Conservation (phyloP, 2,888 invertebrate species). For the Tetanocera ferruginea region DNA sequence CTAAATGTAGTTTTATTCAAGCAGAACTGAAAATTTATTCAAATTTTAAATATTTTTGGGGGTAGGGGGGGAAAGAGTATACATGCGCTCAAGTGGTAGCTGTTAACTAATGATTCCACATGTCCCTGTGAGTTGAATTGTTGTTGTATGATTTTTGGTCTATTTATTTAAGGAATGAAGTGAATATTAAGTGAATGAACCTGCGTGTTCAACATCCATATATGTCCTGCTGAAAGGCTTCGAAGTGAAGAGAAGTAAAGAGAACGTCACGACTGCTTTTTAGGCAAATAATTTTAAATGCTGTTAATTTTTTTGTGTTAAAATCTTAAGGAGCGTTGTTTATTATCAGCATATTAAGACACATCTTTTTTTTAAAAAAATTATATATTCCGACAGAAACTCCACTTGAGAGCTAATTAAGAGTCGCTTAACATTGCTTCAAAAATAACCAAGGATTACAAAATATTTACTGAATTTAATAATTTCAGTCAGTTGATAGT, state of each 20-base stretch:
- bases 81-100: constrained; percentile 1
- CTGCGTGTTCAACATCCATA: neutral
- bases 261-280: neutral
- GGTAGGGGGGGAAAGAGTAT: neutral
- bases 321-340: no score
- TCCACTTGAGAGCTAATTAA: no score
- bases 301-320: constrained; percentile 10
- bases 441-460: no score
- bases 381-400: no score
- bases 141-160: neutral
- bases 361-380: no score
- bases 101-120: constrained; percentile 30
- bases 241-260: neutral
- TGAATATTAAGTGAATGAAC: constrained; percentile 6
- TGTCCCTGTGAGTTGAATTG: neutral
- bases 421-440: no score
- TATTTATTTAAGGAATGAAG: constrained; percentile 20
- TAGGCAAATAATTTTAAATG: constrained; percentile 5
- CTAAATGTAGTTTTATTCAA: constrained; percentile 9
- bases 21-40: constrained; percentile 34
- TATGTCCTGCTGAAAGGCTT: neutral
- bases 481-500: no score
- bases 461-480: no score
- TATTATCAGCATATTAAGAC: neutral
- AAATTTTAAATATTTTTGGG: neutral